Conservation (phyloP, 2,888 invertebrate genomes). For the Drosophila vallismaia region DNA sequence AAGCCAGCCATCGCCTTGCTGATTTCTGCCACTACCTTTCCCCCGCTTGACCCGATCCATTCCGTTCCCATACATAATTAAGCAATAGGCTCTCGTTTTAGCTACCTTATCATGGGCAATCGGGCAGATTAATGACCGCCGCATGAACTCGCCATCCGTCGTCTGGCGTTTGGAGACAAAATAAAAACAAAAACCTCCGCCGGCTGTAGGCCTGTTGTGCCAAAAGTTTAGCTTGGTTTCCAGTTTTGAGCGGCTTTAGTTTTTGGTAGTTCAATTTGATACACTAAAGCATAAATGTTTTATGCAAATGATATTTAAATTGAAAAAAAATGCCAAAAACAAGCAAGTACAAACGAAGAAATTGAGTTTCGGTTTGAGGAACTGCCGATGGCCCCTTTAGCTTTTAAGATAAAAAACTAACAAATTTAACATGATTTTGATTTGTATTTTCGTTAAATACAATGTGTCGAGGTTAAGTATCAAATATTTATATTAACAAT, state of each 20-base stretch:
- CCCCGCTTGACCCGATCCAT: background rate
- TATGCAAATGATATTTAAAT: slow-evolving; percentile 76
- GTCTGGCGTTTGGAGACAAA: slow-evolving; percentile 20
- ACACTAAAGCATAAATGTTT: slow-evolving; percentile 60
- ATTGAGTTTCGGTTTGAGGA: background rate
- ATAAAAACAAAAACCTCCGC: background rate
- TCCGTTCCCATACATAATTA: slow-evolving; percentile 29
- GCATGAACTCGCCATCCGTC: slow-evolving; percentile 50
- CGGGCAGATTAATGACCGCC: slow-evolving; percentile 65
- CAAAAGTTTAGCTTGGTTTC: slow-evolving; percentile 25
- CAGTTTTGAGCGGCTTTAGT: slow-evolving; percentile 36
- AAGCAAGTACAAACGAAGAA: slow-evolving; percentile 46
- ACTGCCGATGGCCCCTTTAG: background rate
- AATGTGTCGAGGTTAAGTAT: background rate
- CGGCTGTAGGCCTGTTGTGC: slow-evolving; percentile 29
- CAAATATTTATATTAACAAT: background rate
- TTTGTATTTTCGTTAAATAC: background rate
- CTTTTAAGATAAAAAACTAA: background rate
- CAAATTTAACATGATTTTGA: background rate
- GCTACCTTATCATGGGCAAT: slow-evolving; percentile 66
- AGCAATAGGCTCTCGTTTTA: slow-evolving; percentile 23
- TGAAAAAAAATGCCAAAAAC: slow-evolving; percentile 58
- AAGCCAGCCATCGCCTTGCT: slow-evolving; percentile 8
- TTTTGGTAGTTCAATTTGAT: slow-evolving; percentile 64
- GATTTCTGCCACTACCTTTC: slow-evolving; percentile 9